Percentiles rank a stretch among this genome's conserved stretches.
These are phyloP conservation scores for Creontiades dilutus DNA, from an alignment of 2,888 invertebrate species.

Conservation along the genomic window DNA sequence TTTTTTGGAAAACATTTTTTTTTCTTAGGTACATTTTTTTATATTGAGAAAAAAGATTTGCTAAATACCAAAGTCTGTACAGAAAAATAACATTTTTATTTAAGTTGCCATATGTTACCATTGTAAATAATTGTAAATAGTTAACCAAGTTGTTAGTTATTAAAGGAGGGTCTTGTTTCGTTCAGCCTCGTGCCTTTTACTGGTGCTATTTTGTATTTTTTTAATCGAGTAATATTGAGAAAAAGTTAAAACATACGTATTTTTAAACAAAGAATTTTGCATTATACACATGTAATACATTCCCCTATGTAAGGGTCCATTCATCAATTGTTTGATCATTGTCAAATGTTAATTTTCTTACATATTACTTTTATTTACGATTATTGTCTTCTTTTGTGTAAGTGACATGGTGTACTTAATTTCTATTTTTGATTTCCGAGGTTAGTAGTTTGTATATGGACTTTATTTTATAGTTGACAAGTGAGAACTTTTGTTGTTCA, in stretches of 20 bases:
- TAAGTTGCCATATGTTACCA: slow-evolving; percentile 71
- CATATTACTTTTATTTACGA: slow-evolving; percentile 12
- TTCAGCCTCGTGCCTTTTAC: slow-evolving; percentile 71
- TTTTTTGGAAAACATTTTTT: slow-evolving; percentile 38
- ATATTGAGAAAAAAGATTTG: slow-evolving; percentile 40
- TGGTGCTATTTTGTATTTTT: slow-evolving; percentile 73
- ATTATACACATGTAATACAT: slow-evolving; percentile 65
- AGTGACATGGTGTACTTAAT: slow-evolving; percentile 64
- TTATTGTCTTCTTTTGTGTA: slow-evolving; percentile 36
- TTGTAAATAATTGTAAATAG: slow-evolving; percentile 67
- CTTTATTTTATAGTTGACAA: slow-evolving; percentile 41
- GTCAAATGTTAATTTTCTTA: slow-evolving; percentile 53
- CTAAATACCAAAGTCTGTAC: slow-evolving; percentile 68
- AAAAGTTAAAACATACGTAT: slow-evolving; percentile 61
- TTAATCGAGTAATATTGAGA: slow-evolving; percentile 61
- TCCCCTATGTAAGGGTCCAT: slow-evolving; percentile 55
- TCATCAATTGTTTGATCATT: slow-evolving; percentile 37
- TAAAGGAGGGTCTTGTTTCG: slow-evolving; percentile 68
- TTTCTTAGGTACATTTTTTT: slow-evolving; percentile 41
- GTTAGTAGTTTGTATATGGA: slow-evolving; percentile 64
- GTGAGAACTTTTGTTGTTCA: slow-evolving; percentile 46
- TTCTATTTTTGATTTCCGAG: slow-evolving; percentile 53
- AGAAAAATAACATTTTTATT: slow-evolving; percentile 46
- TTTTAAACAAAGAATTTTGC: slow-evolving; percentile 59
- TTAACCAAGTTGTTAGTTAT: slow-evolving; percentile 56